phyloP scores from a whole-genome alignment of 2,113 vertebrate species.

The Anas platyrhynchos region DNA sequence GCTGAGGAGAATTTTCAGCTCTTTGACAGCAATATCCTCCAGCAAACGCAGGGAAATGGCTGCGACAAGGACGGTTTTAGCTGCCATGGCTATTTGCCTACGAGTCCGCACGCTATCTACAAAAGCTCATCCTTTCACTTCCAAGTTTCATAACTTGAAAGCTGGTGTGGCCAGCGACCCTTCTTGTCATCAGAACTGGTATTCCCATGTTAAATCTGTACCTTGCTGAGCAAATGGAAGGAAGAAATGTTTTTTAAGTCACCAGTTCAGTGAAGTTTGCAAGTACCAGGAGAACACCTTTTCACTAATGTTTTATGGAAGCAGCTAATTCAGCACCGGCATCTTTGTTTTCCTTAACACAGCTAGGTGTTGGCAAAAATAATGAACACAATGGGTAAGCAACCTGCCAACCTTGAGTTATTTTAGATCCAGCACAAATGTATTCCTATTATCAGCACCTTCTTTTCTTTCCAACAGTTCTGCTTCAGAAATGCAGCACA shows the following conservation, averaged over 20 bases:
- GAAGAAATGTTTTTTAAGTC: background rate
- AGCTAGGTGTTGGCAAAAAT: background rate
- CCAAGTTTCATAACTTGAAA: background rate
- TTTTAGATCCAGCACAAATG: background rate
- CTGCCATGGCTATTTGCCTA: background rate
- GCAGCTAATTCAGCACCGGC: background rate
- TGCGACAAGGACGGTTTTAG: background rate
- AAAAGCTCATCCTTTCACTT: background rate
- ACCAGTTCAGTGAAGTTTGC: background rate
- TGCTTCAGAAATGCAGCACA: conserved; percentile 6
- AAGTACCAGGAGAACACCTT: background rate
- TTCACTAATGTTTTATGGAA: background rate
- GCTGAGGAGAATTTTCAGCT: background rate
- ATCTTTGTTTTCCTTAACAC: background rate
- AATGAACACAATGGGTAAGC: background rate
- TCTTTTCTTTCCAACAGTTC: background rate
- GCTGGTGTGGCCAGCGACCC: background rate
- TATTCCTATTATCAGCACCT: background rate
- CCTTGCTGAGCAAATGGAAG: background rate
- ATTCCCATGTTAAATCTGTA: background rate
- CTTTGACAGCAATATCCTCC: background rate
- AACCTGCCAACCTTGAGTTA: background rate
- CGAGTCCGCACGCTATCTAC: background rate
- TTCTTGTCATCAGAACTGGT: background rate
- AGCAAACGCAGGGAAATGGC: background rate